Evolutionary conservation across 2,797 vertebrate species (phyloP).

Genomic region (Oreochromis grahami): DNA sequence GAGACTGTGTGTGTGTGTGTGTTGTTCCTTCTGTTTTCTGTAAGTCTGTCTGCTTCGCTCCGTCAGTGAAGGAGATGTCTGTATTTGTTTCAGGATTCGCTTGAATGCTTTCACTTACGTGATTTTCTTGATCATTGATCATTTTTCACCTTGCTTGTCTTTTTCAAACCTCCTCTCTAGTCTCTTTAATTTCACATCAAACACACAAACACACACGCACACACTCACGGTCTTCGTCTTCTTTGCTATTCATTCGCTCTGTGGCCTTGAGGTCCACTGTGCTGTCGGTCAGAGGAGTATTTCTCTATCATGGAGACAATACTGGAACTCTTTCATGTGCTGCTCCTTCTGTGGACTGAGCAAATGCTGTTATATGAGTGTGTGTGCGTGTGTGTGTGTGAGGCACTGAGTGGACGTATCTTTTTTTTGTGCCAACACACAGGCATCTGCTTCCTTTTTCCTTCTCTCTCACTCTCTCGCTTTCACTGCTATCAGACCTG

Average conservation of each 20-base stretch:
- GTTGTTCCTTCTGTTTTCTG: background rate
- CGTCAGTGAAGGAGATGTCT: background rate
- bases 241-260: background rate
- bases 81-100: background rate
- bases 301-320: conserved; percentile 39
- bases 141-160: background rate
- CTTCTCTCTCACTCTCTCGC: conserved; percentile 33
- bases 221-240: background rate
- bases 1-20: background rate
- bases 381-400: background rate
- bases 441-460: conserved; percentile 74
- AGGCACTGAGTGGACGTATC: conserved; percentile 15
- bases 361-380: background rate
- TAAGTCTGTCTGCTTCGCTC: background rate
- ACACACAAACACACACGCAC: background rate
- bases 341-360: conserved; percentile 11
- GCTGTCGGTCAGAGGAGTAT: conserved; percentile 27
- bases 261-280: conserved; percentile 30
- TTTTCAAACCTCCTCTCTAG: background rate
- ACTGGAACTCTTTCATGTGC: conserved; percentile 45
- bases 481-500: conserved; percentile 46
- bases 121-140: background rate
- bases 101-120: background rate
- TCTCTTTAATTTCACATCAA: background rate
- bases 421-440: conserved; percentile 54